phyloP scores from a whole-genome alignment of 2,888 invertebrate species.

The Andricus curvator region DNA sequence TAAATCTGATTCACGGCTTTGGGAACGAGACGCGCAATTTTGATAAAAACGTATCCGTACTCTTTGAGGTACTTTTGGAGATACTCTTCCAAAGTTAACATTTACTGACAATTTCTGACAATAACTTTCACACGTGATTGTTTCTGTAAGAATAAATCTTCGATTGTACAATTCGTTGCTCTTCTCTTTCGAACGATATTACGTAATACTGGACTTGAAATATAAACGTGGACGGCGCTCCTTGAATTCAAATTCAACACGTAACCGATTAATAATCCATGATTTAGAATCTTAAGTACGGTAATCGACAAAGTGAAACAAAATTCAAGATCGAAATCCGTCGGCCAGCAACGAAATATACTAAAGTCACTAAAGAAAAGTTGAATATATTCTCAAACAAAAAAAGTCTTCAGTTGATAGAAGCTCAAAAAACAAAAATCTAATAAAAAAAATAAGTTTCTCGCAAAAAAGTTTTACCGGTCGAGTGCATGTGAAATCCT shows the following conservation, averaged over 20 bases:
- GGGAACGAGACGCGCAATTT: conserved; percentile 47
- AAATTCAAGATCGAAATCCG: conserved; percentile 54
- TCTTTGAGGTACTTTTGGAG: conserved; percentile 13
- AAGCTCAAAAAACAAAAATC: neutral
- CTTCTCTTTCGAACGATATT: conserved; percentile 11
- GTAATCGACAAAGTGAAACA: conserved; percentile 6
- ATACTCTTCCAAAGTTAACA: conserved; percentile 16
- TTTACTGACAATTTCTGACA: conserved; percentile 18
- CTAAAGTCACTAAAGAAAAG: conserved; percentile 3
- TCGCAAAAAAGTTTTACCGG: neutral
- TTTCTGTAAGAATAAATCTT: conserved; percentile 32
- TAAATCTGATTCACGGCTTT: neutral
- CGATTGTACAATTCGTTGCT: conserved; percentile 38
- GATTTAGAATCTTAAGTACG: conserved; percentile 16
- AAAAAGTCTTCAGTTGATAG: neutral
- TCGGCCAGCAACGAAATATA: conserved; percentile 64
- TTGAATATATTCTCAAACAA: neutral
- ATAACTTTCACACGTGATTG: conserved; percentile 16
- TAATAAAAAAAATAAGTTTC: neutral
- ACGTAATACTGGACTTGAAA: conserved; percentile 34
- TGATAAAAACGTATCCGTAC: conserved; percentile 54
- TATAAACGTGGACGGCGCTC: conserved; percentile 38
- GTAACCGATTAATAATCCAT: conserved; percentile 22
- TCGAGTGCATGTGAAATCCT: conserved; percentile 14
- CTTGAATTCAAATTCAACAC: conserved; percentile 13